Evolutionary conservation across 2,797 vertebrate genomes (phyloP), one percentile per base, ranked within the genome.

Genomic region (Gallinago stenura): DNA sequence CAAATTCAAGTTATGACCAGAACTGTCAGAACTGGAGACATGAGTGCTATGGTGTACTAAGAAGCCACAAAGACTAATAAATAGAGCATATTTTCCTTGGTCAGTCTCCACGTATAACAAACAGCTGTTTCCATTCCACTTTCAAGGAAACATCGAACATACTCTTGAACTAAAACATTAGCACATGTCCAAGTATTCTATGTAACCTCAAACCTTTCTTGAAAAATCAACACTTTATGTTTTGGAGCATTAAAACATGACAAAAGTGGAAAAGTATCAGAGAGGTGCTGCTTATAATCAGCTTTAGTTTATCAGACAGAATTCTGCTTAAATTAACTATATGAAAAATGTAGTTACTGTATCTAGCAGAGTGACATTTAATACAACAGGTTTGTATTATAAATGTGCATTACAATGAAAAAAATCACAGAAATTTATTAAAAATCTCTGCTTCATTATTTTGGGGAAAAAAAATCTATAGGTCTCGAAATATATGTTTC

Each of bases 41-140:
- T 9, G 9, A 72, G 6, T 1, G 3, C 41, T 53, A 53, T 0
- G 7, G 14, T 61, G 9, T 10, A 58, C 64, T 30, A 77, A 20
- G 21, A 81, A 13, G 6, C 5, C 41, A 50, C 2, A 9, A 33
- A 86, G 10, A 31, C 20, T 80, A 60, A 37, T 30, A 64, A 66
- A 89, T 10, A 31, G 64, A 96, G 57, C 35, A 60, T 48, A 33
- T 94, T 93, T 88, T 54, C 71, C 91, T 84, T 92, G 90, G 58
- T 89, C 39, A 90, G 90, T 62, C 72, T 89, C 77, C 83, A 95
- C 43, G 57, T 58, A 8, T 39, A 84, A 90, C 15, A 77, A 91
- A 90, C 72, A 95, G 70, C 76, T 91, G 75, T 81, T 87, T 94
- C 62, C 43, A 91, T 89, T 93, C 46, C 69, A 9, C 62, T 93